Conservation (phyloP, 2,113 vertebrate species). For the Ophthalmolycus amberensis region DNA sequence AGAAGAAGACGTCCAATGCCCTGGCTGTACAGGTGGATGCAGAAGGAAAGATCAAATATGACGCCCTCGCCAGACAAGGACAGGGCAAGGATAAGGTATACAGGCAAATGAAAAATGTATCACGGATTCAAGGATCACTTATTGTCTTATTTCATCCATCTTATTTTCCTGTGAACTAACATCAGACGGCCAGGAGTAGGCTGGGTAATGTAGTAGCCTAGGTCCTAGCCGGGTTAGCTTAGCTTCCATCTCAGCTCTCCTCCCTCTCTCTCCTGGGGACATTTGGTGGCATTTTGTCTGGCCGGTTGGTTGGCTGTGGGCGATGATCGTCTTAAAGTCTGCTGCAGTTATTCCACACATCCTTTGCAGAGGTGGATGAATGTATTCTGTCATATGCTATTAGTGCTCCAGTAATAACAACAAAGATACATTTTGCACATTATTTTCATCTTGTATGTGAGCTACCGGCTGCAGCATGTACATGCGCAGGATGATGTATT, state of each 20-base stretch:
- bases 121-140: neutral
- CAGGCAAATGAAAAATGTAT: neutral
- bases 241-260: neutral
- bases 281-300: neutral
- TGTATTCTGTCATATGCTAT: no score
- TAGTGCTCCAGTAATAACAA: neutral
- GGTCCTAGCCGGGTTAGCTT: neutral
- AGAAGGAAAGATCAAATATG: constrained; percentile 98
- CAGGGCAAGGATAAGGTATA: constrained; percentile 96
- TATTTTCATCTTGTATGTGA: no score
- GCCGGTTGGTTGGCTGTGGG: no score
- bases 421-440: no score
- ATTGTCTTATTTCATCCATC: neutral
- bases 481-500: no score
- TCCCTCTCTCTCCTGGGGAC: no score
- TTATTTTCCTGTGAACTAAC: neutral
- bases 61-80: constrained; percentile 95
- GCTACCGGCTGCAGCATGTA: neutral
- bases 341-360: no score
- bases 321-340: no score
- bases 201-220: neutral
- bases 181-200: neutral
- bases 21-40: constrained; percentile 96
- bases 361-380: no score
- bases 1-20: constrained; percentile 96